Conservation (phyloP, 2,888 invertebrate species). For the Cynaeus angustus region DNA sequence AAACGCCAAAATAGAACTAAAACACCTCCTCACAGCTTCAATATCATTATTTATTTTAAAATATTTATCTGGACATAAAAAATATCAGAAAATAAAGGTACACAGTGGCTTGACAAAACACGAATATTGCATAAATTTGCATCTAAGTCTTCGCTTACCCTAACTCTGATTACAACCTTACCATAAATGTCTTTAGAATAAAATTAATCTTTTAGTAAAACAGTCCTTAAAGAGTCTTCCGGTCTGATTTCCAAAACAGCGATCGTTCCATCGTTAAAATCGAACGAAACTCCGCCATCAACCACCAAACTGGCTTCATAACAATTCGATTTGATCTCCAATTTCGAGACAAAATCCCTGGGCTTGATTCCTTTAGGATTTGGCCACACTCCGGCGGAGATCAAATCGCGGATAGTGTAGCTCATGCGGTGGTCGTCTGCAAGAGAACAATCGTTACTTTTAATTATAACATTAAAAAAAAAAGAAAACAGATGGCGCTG, state of each 20-base stretch:
- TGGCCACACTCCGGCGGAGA: slow-evolving; percentile 90
- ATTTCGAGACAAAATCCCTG: slow-evolving; percentile 83
- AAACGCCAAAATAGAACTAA: neutral
- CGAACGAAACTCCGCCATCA: slow-evolving; percentile 95
- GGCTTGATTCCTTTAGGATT: slow-evolving; percentile 84
- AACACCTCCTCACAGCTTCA: neutral
- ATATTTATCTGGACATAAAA: neutral
- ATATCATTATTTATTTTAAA: slow-evolving; percentile 1
- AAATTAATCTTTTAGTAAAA: slow-evolving; percentile 69
- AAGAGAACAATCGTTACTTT: slow-evolving; percentile 40
- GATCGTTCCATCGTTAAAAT: slow-evolving; percentile 95
- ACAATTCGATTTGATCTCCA: slow-evolving; percentile 91
- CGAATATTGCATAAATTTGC: too few species aligned
- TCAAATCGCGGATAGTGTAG: slow-evolving; percentile 95
- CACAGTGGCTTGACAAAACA: neutral
- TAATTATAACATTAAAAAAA: too few species aligned
- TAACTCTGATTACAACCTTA: neutral
- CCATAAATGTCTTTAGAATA: neutral
- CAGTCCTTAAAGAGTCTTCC: slow-evolving; percentile 91
- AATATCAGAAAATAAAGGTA: slow-evolving; percentile 2
- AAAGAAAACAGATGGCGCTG: too few species aligned
- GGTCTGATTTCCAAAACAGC: slow-evolving; percentile 88
- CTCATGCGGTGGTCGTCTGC: slow-evolving; percentile 85
- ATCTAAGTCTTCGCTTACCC: neutral
- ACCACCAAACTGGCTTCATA: slow-evolving; percentile 93